These are phyloP conservation scores for Neoseiulus cucumeris DNA, from an alignment of 1,140 invertebrate species.

Conservation along the genomic window DNA sequence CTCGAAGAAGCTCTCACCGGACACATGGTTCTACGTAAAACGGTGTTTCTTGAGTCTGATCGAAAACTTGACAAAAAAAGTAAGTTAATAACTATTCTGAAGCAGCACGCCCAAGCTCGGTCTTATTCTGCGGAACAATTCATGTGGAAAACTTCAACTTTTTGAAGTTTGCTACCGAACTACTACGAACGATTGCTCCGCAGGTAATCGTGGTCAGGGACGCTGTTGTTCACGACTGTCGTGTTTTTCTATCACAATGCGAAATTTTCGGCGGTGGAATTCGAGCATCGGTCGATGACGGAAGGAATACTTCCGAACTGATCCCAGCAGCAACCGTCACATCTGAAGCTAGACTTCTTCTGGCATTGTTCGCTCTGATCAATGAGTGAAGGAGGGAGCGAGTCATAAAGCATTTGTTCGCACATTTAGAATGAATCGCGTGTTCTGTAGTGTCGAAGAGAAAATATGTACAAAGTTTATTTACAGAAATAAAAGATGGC, in stretches of 20 bases:
- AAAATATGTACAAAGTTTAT: too few species aligned
- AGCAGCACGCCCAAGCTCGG: not conserved
- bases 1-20: conserved; percentile 79
- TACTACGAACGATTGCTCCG: not conserved
- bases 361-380: not conserved
- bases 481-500: too few species aligned
- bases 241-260: conserved; percentile 79
- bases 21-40: conserved; percentile 95
- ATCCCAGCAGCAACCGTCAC: not conserved
- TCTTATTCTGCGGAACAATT: not conserved
- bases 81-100: not conserved
- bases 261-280: conserved; percentile 25
- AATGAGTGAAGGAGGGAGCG: not conserved
- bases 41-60: conserved; percentile 77
- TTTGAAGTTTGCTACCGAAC: not conserved
- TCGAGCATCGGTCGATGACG: not conserved
- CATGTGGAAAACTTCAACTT: conserved; percentile 13
- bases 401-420: too few species aligned
- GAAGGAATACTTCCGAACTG: not conserved
- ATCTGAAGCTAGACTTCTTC: not conserved
- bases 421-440: too few species aligned
- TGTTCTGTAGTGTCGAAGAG: too few species aligned
- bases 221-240: conserved; percentile 65
- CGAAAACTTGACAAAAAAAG: conserved; percentile 59
- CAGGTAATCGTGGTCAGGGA: conserved; percentile 75